phyloP scores from a whole-genome alignment of 2,797 vertebrate genomes.

The Rachycentron canadum region DNA sequence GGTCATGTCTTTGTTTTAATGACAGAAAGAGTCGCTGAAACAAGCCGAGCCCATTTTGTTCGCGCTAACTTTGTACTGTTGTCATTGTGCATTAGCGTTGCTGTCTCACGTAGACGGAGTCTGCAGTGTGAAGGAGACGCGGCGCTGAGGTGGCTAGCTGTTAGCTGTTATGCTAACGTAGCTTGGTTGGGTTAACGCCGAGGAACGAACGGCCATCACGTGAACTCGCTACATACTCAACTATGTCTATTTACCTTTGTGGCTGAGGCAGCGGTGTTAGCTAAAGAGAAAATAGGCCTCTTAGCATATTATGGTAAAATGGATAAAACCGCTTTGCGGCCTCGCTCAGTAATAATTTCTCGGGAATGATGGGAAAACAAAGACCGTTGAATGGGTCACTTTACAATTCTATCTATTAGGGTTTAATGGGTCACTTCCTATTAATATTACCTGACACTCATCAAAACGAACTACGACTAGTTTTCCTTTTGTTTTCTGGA shows the following conservation, averaged over 20 bases:
- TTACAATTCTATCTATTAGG: too few relatives aligned
- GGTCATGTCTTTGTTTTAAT: slow-evolving; percentile 62
- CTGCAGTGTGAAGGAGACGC: not conserved
- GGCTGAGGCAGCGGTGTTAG: too few relatives aligned
- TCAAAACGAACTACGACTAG: too few relatives aligned
- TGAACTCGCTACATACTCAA: not conserved
- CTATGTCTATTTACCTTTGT: not conserved
- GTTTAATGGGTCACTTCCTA: not conserved
- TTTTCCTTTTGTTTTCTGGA: too few relatives aligned
- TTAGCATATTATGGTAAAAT: not conserved
- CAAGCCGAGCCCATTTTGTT: accelerated
- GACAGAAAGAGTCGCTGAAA: not conserved
- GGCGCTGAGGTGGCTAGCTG: not conserved
- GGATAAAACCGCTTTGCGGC: too few relatives aligned
- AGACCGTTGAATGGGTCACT: too few relatives aligned
- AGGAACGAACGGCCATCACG: not conserved
- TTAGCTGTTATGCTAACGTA: slow-evolving; percentile 2
- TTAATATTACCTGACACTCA: not conserved
- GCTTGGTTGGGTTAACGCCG: not conserved
- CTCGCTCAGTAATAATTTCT: too few relatives aligned
- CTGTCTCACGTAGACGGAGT: accelerated
- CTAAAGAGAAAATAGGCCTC: not conserved
- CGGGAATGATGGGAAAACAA: too few relatives aligned
- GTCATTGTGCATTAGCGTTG: too few relatives aligned
- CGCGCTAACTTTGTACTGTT: too few relatives aligned